phyloP scores from a whole-genome alignment of 2,888 invertebrate species.

The Arge pagana region DNA sequence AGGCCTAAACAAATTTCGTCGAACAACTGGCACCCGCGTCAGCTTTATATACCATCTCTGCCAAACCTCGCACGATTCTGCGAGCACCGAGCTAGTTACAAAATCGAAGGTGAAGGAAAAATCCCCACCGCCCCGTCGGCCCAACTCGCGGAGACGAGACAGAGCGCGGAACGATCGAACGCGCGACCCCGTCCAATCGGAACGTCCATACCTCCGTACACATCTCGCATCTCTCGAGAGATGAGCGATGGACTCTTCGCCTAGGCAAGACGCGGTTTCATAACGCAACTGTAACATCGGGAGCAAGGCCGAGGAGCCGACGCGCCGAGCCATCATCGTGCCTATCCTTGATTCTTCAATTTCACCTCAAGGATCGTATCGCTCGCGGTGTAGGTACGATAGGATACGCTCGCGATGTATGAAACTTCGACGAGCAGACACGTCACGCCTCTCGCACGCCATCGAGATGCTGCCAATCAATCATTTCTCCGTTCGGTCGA shows the following conservation, averaged over 20 bases:
- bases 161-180: not conserved
- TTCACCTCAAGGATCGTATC: conserved; percentile 13
- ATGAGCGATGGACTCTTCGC: conserved; percentile 9
- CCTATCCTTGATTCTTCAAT: conserved; percentile 21
- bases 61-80: too few relatives aligned
- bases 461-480: conserved; percentile 13
- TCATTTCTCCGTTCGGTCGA: conserved; percentile 12
- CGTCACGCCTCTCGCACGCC: not conserved
- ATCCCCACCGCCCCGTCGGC: not conserved
- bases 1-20: too few relatives aligned
- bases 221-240: conserved; percentile 5
- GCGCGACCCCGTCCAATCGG: too few relatives aligned
- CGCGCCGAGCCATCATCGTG: conserved; percentile 2
- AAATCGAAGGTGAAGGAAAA: not conserved
- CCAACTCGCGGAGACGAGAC: too few relatives aligned
- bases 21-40: too few relatives aligned
- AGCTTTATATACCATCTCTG: too few relatives aligned
- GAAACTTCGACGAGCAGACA: not conserved
- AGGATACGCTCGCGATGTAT: not conserved
- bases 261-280: conserved; percentile 3
- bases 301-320: conserved; percentile 16
- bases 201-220: too few relatives aligned
- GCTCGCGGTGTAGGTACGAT: not conserved
- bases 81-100: not conserved
- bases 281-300: conserved; percentile 21